A percentile compares a stretch with the other conserved stretches of the same genome.
These are phyloP conservation scores for Coracias cyanogaster DNA, from an alignment of 2,797 vertebrate genomes.

Conservation along the genomic window DNA sequence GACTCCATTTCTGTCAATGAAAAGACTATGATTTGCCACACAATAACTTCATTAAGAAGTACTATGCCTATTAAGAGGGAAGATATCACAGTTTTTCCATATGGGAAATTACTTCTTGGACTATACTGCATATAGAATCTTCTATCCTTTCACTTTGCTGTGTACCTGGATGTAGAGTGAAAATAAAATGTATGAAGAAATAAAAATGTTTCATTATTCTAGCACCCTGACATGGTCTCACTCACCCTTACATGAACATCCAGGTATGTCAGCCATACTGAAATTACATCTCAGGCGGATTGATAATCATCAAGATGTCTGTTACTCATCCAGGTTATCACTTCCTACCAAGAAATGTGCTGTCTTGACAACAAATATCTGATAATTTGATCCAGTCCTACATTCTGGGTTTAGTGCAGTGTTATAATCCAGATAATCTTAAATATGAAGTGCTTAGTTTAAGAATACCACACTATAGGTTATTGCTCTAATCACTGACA, in stretches of 20 bases:
- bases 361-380: background rate
- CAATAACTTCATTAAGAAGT: background rate
- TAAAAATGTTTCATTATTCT: background rate
- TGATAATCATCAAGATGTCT: background rate
- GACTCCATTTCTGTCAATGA: background rate
- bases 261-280: background rate
- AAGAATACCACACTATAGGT: background rate
- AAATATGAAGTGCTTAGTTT: background rate
- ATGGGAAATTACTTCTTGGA: background rate
- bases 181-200: background rate
- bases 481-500: background rate
- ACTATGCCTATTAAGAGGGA: background rate
- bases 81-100: background rate
- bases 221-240: background rate
- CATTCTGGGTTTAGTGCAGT: background rate
- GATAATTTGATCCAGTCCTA: background rate
- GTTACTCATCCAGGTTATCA: background rate
- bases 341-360: background rate
- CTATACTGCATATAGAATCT: background rate
- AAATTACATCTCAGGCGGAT: background rate
- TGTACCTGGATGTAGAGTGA: background rate
- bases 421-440: background rate
- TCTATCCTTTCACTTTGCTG: background rate
- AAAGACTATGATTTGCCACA: background rate
- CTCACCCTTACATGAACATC: background rate